Conservation (phyloP, 2,113 vertebrate genomes). For the Xiphophorus hellerii region DNA sequence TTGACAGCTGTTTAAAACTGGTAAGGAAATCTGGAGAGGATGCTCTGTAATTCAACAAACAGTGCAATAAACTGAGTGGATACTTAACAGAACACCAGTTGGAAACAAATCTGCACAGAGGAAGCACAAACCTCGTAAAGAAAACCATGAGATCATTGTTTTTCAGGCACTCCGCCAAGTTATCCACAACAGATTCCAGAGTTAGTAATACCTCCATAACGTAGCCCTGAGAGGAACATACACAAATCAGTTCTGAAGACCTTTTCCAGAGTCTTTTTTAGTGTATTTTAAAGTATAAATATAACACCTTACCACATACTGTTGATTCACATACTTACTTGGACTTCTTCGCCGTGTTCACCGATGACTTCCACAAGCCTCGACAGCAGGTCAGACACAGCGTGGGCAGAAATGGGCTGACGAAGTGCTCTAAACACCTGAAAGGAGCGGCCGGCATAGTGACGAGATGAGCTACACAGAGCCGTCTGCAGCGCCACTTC, state of each 20-base stretch:
- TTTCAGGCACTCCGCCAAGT: constrained; percentile 94
- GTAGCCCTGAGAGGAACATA: constrained; percentile 82
- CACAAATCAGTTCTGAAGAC: background rate
- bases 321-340: constrained; percentile 65
- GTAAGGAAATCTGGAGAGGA: constrained; percentile 90
- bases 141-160: constrained; percentile 89
- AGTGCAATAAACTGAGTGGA: background rate
- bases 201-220: constrained; percentile 96
- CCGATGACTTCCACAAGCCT: constrained; percentile 93
- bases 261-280: background rate
- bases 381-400: constrained; percentile 91
- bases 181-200: constrained; percentile 92
- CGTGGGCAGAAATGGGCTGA: constrained; percentile 90
- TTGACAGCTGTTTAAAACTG: constrained; percentile 85
- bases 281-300: background rate
- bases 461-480: constrained; percentile 94
- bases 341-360: constrained; percentile 92
- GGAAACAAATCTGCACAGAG: background rate
- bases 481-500: constrained; percentile 94
- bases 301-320: background rate
- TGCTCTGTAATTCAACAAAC: constrained; percentile 73
- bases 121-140: constrained; percentile 84
- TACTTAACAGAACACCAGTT: background rate
- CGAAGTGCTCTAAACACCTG: constrained; percentile 94
- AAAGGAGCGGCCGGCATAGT: constrained; percentile 95